Evolutionary conservation across 2,797 vertebrate genomes (phyloP).

Genomic region (Passerculus sandwichensis): DNA sequence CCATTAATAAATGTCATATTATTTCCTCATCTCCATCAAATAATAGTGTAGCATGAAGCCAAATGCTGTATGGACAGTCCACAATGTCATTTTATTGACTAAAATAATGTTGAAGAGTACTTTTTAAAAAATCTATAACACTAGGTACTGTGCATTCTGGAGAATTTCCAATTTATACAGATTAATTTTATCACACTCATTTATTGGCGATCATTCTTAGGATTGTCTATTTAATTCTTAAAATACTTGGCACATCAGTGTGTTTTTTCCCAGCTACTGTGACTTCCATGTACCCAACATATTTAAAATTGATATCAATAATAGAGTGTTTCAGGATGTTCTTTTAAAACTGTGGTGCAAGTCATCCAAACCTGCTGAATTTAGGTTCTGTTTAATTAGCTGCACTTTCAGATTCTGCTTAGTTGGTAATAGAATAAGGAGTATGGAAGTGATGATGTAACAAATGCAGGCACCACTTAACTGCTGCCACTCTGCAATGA

Average conservation of each 20-base stretch:
- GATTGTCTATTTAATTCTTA: background rate
- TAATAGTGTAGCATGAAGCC: background rate
- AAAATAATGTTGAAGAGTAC: background rate
- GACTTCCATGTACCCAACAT: background rate
- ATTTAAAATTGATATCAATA: conserved; percentile 10
- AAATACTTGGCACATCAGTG: background rate
- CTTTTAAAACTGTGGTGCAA: conserved; percentile 1
- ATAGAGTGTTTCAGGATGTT: conserved; percentile 10
- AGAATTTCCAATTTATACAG: background rate
- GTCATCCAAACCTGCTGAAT: conserved; percentile 46
- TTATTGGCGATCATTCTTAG: background rate
- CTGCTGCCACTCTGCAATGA: background rate
- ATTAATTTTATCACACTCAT: background rate
- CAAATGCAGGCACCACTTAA: background rate
- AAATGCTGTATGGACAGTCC: background rate
- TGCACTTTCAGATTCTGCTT: conserved; percentile 35
- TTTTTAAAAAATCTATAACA: background rate
- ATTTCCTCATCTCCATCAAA: background rate
- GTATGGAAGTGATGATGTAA: background rate
- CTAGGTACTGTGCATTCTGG: background rate
- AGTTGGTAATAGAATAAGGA: background rate
- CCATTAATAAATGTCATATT: background rate
- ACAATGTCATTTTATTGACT: background rate
- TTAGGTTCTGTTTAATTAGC: conserved; percentile 53
- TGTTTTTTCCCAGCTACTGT: background rate